Percentiles rank a stretch among this genome's conserved stretches.
Conservation (phyloP, 2,888 invertebrate genomes). For the Empis livida region DNA sequence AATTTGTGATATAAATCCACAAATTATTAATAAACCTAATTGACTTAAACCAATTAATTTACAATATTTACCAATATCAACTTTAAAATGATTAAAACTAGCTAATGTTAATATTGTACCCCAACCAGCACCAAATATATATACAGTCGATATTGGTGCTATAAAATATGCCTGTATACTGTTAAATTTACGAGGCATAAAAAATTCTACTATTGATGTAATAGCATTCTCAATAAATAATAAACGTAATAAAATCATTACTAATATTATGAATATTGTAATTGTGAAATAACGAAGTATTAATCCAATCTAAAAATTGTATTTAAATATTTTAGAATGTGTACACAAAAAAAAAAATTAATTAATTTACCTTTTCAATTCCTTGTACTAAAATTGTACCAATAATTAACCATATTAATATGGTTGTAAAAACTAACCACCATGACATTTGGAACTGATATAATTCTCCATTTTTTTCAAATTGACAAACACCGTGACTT, state of each 20-base stretch:
- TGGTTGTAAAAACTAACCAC: background rate
- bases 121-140: conserved; percentile 76
- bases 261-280: background rate
- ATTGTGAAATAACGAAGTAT: background rate
- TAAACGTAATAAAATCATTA: conserved; percentile 15
- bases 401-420: background rate
- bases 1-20: background rate
- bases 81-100: conserved; percentile 64
- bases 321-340: too few relatives aligned
- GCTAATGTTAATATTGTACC: conserved; percentile 70
- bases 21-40: conserved; percentile 23
- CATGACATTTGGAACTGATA: background rate
- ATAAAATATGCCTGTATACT: background rate
- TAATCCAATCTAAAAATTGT: background rate
- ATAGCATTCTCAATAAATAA: conserved; percentile 21
- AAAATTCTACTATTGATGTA: conserved; percentile 8
- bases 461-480: background rate
- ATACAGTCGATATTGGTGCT: conserved; percentile 37
- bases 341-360: too few relatives aligned
- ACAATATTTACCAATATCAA: conserved; percentile 43
- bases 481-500: too few relatives aligned
- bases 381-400: background rate
- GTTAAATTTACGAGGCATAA: too few relatives aligned
- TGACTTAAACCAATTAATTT: conserved; percentile 24
- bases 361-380: background rate